A percentile compares a stretch with the other conserved stretches of the same genome.
These are phyloP conservation scores for Montifringilla adamsi DNA, from an alignment of 2,113 vertebrate genomes.

Conservation along the genomic window DNA sequence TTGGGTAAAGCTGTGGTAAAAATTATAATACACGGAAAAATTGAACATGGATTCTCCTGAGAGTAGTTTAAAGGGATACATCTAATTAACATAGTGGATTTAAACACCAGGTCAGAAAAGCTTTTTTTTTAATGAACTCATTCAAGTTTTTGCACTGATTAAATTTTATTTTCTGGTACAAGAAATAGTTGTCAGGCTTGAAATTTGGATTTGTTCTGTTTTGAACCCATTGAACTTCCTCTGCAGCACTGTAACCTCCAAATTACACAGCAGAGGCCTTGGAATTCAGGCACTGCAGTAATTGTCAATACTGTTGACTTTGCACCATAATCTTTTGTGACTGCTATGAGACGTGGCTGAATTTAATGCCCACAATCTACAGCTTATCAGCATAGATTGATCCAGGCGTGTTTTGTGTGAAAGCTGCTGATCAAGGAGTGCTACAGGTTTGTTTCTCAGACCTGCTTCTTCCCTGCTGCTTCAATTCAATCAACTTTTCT, in stretches of 20 bases:
- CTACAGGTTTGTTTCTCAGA: not conserved
- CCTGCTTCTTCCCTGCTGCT: not conserved
- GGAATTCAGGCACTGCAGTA: slow-evolving; percentile 7
- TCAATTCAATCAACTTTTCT: not conserved
- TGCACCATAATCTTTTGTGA: not conserved
- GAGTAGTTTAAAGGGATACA: not conserved
- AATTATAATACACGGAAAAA: not conserved
- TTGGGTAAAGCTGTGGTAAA: not conserved
- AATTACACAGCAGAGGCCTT: not conserved
- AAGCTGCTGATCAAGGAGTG: not conserved
- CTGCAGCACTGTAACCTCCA: not conserved
- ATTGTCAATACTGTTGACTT: slow-evolving; percentile 22
- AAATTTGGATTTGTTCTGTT: not conserved
- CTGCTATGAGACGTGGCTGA: slow-evolving; percentile 17
- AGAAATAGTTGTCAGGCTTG: not conserved
- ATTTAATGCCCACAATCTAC: not conserved
- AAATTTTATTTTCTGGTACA: not conserved
- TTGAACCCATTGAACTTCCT: not conserved
- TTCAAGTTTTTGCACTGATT: not conserved
- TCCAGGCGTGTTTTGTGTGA: not conserved
- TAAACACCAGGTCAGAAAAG: not conserved
- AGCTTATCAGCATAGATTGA: not conserved
- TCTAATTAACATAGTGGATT: not conserved
- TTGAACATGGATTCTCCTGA: not conserved
- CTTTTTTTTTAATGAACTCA: not conserved